phyloP scores from a whole-genome alignment of 2,888 invertebrate species.

The Leucozona laternaria region DNA sequence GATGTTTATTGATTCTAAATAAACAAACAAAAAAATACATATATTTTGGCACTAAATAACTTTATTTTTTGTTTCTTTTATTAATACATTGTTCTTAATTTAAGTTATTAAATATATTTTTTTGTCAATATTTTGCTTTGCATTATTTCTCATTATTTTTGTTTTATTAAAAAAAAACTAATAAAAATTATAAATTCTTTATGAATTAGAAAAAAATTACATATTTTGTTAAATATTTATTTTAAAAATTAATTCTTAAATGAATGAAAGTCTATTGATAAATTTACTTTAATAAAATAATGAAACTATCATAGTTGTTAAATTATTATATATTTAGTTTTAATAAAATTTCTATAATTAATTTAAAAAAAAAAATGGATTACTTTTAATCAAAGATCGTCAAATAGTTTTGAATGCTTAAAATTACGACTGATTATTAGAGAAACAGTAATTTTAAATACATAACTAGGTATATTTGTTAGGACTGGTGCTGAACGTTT shows the following conservation, averaged over 20 bases:
- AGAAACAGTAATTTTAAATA: slow-evolving; percentile 16
- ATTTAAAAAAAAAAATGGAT: slow-evolving; percentile 53
- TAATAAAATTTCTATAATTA: slow-evolving; percentile 52
- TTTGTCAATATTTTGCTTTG: slow-evolving; percentile 36
- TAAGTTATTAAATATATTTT: slow-evolving; percentile 57
- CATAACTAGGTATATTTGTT: slow-evolving; percentile 33
- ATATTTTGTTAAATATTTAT: slow-evolving; percentile 21
- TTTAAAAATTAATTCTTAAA: slow-evolving; percentile 15
- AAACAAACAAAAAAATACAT: slow-evolving; percentile 15
- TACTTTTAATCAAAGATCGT: slow-evolving; percentile 60
- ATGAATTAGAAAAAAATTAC: slow-evolving; percentile 5
- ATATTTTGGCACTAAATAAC: slow-evolving; percentile 68
- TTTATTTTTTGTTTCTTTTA: slow-evolving; percentile 49
- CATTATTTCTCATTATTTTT: slow-evolving; percentile 43
- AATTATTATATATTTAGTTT: slow-evolving; percentile 50
- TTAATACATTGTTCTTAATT: slow-evolving; percentile 59
- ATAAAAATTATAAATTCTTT: slow-evolving; percentile 34
- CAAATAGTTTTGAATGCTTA: slow-evolving; percentile 45
- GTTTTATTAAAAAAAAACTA: slow-evolving; percentile 58
- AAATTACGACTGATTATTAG: slow-evolving; percentile 67
- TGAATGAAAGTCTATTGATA: slow-evolving; percentile 34
- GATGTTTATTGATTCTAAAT: no score
- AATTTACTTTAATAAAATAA: slow-evolving; percentile 12
- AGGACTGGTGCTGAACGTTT: slow-evolving; percentile 53
- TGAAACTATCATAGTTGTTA: slow-evolving; percentile 37